Base-by-base conservation (phyloP, 2,888 invertebrate species). In the Laspeyria flexula region DNA sequence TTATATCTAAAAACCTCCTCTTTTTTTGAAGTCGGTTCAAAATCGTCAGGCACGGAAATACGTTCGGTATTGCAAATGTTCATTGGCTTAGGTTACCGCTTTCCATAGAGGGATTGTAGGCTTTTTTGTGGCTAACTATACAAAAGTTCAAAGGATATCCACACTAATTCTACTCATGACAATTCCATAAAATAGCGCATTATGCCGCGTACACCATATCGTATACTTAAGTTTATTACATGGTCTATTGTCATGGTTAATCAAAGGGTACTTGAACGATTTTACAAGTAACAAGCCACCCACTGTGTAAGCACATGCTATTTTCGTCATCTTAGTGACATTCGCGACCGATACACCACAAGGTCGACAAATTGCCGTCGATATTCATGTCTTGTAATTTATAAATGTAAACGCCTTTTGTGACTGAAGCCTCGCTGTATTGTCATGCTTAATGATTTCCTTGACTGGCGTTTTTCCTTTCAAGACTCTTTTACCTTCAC, bases 301-400 rank as follows among this genome's bases (percentile, higher is more conserved):
- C 27, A 37, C 55, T 43, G 13, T 55, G 30, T 55, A 58, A 54
- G 49, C 43, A 46, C 49, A 42, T 33, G 55, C 38, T 68, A 63
- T 65, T 67, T 60, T 55, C 33, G 54, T 62, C 60, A 52, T 48
- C 54, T 50, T 50, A 13, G 41, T 70, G 72, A 62, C 74, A 67
- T 74, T 71, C 67, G 46, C 53, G 50, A 51, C 55, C 57, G 57
- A 61, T 59, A 55, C 54, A 55, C 54, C 40, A 56, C 75, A 75
- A 77, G 70, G 74, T 63, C 71, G 55, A 55, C 57, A 65, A 69
- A 67, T 73, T 69, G 63, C 50, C 59, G 64, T 55, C 60, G 57
- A 63, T 67, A 59, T 62, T 70, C 62, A 63, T 46, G 61, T 62
- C 55, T 58, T 54, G 51, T 74, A 51, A 71, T 66, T 67, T 63